These are phyloP conservation scores for Fistularia commersonii DNA, from an alignment of 2,797 vertebrate species.

Conservation along the genomic window DNA sequence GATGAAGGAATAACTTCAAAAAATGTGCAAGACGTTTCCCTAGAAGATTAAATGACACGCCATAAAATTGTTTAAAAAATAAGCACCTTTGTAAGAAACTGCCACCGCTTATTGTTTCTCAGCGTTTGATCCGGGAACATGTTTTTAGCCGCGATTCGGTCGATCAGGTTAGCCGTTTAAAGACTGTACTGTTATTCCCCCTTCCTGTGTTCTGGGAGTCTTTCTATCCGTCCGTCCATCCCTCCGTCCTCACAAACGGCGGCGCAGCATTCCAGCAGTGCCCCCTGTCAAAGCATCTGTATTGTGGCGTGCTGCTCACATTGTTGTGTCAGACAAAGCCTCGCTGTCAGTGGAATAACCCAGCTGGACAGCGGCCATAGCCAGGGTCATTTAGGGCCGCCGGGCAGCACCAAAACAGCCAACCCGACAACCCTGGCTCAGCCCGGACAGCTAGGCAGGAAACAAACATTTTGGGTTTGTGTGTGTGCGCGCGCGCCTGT, in stretches of 20 bases:
- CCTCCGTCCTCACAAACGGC: constrained; percentile 28
- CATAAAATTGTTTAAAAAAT: no score
- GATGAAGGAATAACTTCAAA: no score
- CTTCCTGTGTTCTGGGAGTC: no score
- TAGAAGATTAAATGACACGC: no score
- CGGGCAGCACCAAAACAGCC: constrained; percentile 38
- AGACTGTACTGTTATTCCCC: no score
- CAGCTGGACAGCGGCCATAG: constrained; percentile 54
- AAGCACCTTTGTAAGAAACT: no score
- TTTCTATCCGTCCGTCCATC: constrained; percentile 8
- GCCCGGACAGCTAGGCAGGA: constrained; percentile 36
- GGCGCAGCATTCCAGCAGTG: constrained; percentile 56
- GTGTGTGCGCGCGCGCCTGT: constrained; percentile 2
- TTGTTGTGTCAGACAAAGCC: constrained; percentile 73
- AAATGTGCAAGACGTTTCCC: no score
- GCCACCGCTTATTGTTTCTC: no score
- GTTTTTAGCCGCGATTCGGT: no score
- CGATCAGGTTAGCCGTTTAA: no score
- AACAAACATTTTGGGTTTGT: constrained; percentile 10
- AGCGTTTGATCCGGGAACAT: no score
- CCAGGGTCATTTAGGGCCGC: constrained; percentile 57
- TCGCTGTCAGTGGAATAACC: constrained; percentile 57
- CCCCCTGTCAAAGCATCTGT: constrained; percentile 56
- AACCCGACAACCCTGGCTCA: constrained; percentile 21
- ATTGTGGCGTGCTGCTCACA: constrained; percentile 61